Base-by-base conservation (phyloP, 2,888 invertebrate genomes). In the Cephus pygmeus region DNA sequence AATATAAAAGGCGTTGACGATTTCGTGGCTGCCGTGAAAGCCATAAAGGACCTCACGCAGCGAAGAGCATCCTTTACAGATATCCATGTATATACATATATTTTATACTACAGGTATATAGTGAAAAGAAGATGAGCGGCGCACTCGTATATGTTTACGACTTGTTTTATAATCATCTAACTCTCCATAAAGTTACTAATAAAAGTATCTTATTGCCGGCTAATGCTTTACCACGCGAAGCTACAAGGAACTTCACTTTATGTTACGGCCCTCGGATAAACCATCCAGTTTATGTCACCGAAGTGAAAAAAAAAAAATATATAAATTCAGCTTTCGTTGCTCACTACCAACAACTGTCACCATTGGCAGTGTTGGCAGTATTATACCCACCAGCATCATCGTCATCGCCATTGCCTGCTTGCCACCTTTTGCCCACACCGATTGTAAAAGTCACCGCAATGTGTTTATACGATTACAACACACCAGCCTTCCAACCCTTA, bases 151-250 rank as follows among this genome's bases (percentile, higher is more conserved):
- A 69, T 76, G 75, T 83, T 83, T 83, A 82, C 77, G 79, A 76
- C 77, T 79, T 78, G 69, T 83, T 83, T 82, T 81, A 80, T 79
- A 82, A 83, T 82, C 81, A 81, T 81, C 82, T 69, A 73, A 80
- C 80, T 81, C 79, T 76, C 79, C 77, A 78, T 82, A 78, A 77
- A 81, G 56, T 76, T 69, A 68, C 68, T 79, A 79, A 78, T 80
- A 80, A 80, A 79, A 79, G 77, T 78, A 40, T 73, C 76, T 78
- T 79, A 82, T 76, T 78, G 73, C 73, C 69, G 73, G 75, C 76
- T 81, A 79, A 81, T 82, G 82, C 77, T 76, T 79, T 79, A 79
- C 56, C 76, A 75, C 76, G 35, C 56, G 73, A 69, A 40, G 77
- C 73, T 77, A 80, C 78, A 80, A 80, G 80, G 76, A 78, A 78